These are phyloP conservation scores for Hassar affinis DNA, from an alignment of 2,113 vertebrate species.

Conservation along the genomic window DNA sequence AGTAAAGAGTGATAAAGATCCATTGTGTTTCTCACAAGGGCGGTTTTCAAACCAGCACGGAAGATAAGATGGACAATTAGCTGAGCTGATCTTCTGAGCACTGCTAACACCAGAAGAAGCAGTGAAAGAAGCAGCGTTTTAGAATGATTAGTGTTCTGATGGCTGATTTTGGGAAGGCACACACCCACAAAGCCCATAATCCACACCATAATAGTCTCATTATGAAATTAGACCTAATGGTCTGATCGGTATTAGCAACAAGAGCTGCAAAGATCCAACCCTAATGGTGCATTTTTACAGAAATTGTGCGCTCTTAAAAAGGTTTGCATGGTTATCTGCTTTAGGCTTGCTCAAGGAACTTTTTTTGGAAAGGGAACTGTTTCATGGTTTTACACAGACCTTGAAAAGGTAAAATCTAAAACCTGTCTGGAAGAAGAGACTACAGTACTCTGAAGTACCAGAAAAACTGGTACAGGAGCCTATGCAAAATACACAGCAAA, in stretches of 20 bases:
- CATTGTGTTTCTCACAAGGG: slow-evolving; percentile 22
- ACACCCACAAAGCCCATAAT: slow-evolving; percentile 42
- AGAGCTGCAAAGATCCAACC: slow-evolving; percentile 13
- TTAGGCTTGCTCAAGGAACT: background rate
- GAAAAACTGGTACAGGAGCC: too few species aligned
- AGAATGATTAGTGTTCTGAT: slow-evolving; percentile 44
- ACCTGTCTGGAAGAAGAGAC: background rate
- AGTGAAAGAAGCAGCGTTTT: too few species aligned
- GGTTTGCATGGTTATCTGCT: background rate
- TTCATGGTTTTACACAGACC: background rate
- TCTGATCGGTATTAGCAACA: slow-evolving; percentile 34
- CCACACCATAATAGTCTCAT: slow-evolving; percentile 15
- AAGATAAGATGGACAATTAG: slow-evolving; percentile 52
- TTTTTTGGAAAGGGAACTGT: background rate
- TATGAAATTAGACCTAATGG: slow-evolving; percentile 33
- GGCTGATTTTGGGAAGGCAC: slow-evolving; percentile 39
- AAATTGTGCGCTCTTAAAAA: background rate
- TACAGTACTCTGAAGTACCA: too few species aligned
- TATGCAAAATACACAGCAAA: too few species aligned
- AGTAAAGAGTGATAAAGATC: slow-evolving; percentile 43
- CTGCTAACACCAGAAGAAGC: slow-evolving; percentile 16
- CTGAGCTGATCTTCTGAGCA: slow-evolving; percentile 32
- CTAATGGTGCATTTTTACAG: background rate
- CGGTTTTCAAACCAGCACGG: slow-evolving; percentile 34
- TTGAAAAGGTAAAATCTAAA: background rate